Base-by-base conservation (phyloP, 2,888 invertebrate genomes). In the Criorhina ranunculi region DNA sequence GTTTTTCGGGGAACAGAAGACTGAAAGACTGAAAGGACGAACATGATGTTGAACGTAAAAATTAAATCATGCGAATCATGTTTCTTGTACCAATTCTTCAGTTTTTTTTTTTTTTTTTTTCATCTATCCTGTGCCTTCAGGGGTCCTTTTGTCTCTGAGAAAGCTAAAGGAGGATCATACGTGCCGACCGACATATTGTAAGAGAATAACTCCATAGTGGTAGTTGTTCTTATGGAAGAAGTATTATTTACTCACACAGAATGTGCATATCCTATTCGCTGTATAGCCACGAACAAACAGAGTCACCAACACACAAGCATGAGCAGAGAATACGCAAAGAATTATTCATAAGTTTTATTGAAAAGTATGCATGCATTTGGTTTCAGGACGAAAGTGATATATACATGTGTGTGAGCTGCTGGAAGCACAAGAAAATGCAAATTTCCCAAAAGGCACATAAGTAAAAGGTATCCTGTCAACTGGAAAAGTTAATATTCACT, bases 41-140 rank as follows among this genome's bases (percentile, higher is more conserved):
- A 72, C 70, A 72, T 57, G 69, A 57, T 44, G 69, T 44, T 69
- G 49, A 69, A 44, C 55, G 69, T 49, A 77, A 67, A 67, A 77
- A 77, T 77, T 77, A 77, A 77, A 67, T 77, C 76, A 77, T 77
- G 76, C 76, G 76, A 77, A 69, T 67, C 76, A 77, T 67, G 67
- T 77, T 77, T 44, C 67, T 77, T 77, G 67, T 53, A 60, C 31
- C 49, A 53, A 77, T 67, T 77, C 76, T 42, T 11, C 9, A 33
- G 42, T 7, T 37, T 37, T 53, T 49, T 40, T 40, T 33, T 12
- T 44, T 0, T 44, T 17, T 11, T 33, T 8, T 24, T 24, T n/a
- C n/a, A n/a, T 51, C 12, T 53, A 33, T 57, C 57, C 51, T 12
- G 24, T 24, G 46, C 42, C 35, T 31, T 17, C n/a, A 57, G 42